These are phyloP conservation scores for Oophaga sylvatica DNA, from an alignment of 2,797 vertebrate genomes.

Conservation along the genomic window DNA sequence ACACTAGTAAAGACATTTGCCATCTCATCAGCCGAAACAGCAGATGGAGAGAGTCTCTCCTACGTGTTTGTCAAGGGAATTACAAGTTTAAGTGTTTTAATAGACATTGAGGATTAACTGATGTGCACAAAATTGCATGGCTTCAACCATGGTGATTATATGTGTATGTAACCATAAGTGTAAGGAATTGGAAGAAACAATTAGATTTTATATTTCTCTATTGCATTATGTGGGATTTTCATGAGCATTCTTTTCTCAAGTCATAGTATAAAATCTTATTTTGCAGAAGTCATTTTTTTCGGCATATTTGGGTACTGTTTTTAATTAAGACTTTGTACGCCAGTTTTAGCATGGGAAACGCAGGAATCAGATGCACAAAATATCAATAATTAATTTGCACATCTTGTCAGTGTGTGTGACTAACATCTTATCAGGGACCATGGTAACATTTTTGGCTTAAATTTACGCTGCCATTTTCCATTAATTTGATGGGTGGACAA, in stretches of 20 bases:
- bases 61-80: constrained; percentile 73
- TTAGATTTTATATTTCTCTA: constrained; percentile 63
- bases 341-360: no score
- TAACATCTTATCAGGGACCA: no score
- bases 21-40: constrained; percentile 77
- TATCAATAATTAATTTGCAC: no score
- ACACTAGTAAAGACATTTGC: constrained; percentile 78
- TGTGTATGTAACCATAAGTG: constrained; percentile 73
- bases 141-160: constrained; percentile 70
- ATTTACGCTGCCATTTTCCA: no score
- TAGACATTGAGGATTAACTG: constrained; percentile 75
- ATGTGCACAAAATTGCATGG: constrained; percentile 70
- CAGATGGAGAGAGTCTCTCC: constrained; percentile 74
- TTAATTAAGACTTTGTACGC: no score
- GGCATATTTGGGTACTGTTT: neutral
- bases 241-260: neutral
- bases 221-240: constrained; percentile 13
- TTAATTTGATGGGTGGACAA: no score
- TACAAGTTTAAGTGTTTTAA: constrained; percentile 74
- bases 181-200: constrained; percentile 72
- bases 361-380: no score
- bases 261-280: neutral
- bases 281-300: neutral
- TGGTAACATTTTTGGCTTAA: no score
- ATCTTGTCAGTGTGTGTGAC: no score